These are phyloP conservation scores for Acomys russatus DNA, from an alignment of 2,797 vertebrate species.

Conservation along the genomic window DNA sequence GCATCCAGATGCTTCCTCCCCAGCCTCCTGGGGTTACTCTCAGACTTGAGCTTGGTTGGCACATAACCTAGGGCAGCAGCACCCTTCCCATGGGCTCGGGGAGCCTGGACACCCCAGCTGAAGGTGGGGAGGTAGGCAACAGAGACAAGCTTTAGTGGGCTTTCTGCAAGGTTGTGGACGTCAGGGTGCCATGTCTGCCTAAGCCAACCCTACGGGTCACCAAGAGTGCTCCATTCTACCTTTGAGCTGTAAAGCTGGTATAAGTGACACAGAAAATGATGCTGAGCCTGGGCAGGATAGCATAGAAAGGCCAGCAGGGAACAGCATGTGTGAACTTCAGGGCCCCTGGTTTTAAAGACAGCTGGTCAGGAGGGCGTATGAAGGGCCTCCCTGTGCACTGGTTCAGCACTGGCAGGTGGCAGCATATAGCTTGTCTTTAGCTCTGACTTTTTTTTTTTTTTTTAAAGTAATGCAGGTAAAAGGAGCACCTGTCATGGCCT, in stretches of 20 bases:
- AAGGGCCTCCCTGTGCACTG: neutral
- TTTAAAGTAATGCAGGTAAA: neutral
- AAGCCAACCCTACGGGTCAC: rapidly evolving
- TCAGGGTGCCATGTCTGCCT: rapidly evolving
- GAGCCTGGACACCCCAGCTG: rapidly evolving
- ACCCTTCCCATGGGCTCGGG: neutral
- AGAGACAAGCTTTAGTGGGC: neutral
- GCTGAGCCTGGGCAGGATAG: neutral
- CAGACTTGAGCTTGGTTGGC: neutral
- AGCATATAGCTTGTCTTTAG: neutral
- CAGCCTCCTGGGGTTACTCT: neutral
- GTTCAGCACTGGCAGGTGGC: neutral
- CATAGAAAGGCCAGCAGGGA: neutral
- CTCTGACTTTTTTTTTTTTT: slow-evolving; percentile 34
- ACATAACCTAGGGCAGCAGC: rapidly evolving
- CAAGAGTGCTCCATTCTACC: neutral
- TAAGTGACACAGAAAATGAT: rapidly evolving
- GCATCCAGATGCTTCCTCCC: neutral
- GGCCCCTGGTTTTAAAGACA: neutral
- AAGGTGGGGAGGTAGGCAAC: neutral
- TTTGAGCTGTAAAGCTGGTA: neutral
- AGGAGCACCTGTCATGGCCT: neutral
- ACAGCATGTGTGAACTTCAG: neutral
- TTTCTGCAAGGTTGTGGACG: neutral
- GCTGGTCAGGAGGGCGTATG: neutral